Conservation (phyloP, 2,797 vertebrate species). For the Craterocephalus amniculus region DNA sequence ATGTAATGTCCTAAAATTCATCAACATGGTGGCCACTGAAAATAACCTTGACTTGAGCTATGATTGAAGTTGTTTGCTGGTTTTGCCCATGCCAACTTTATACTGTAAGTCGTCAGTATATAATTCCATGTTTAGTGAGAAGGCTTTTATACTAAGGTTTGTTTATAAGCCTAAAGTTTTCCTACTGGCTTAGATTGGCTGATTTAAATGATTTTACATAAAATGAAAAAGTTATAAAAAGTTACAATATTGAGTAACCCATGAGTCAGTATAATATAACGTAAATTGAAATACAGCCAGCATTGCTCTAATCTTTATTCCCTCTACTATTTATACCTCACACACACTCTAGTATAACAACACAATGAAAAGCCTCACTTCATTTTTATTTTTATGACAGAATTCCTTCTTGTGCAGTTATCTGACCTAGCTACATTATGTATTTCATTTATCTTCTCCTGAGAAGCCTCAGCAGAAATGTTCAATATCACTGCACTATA, state of each 20-base stretch:
- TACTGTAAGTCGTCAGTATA: neutral
- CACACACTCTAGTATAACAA: conserved; percentile 27
- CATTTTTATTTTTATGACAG: conserved; percentile 61
- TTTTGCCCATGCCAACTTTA: neutral
- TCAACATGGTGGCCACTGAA: neutral
- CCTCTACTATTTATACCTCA: conserved; percentile 8
- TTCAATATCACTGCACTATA: conserved; percentile 62
- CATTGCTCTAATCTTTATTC: neutral
- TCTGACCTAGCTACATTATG: conserved; percentile 64
- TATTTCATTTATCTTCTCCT: conserved; percentile 75
- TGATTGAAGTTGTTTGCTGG: neutral
- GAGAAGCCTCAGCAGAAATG: conserved; percentile 52
- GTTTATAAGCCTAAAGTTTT: neutral
- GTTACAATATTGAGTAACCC: neutral
- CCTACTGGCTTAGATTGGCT: neutral
- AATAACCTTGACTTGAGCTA: neutral
- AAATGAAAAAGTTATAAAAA: neutral
- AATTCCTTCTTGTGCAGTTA: conserved; percentile 62
- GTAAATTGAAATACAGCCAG: conserved; percentile 6
- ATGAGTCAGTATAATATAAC: conserved; percentile 1
- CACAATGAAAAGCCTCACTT: conserved; percentile 69
- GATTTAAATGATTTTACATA: neutral
- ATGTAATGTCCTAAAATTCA: neutral
- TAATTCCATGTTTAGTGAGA: neutral
- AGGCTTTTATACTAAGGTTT: neutral